Evolutionary conservation across 1,140 invertebrate species (phyloP).

Genomic region (Listronotus oregonensis): DNA sequence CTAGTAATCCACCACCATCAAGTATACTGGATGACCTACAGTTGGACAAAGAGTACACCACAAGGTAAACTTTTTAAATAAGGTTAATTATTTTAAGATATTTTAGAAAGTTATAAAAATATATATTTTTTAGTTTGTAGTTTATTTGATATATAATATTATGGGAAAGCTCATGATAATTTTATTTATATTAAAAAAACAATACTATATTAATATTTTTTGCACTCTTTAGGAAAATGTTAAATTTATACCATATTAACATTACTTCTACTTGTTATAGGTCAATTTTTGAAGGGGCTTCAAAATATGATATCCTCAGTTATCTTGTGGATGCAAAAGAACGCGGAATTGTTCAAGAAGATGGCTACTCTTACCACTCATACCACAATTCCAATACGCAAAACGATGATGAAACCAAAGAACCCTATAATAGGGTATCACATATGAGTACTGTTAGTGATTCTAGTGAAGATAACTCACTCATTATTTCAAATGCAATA

Average conservation of each 20-base stretch:
- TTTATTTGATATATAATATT: no score
- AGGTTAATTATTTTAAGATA: constrained; percentile 27
- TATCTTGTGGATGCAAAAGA: constrained; percentile 85
- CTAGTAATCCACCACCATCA: constrained; percentile 72
- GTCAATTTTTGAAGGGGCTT: constrained; percentile 82
- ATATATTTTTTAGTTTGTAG: constrained; percentile 4
- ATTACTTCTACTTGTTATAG: constrained; percentile 47
- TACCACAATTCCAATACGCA: constrained; percentile 58
- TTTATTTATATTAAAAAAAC: no score
- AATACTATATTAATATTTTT: no score
- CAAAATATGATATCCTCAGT: constrained; percentile 86
- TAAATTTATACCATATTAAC: no score
- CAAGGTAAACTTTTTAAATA: constrained; percentile 47
- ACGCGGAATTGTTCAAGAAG: constrained; percentile 68
- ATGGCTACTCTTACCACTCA: constrained; percentile 64
- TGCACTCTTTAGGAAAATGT: no score
- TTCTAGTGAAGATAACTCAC: constrained; percentile 71
- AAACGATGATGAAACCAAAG: constrained; percentile 63
- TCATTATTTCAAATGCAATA: constrained; percentile 59
- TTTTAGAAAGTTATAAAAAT: constrained; percentile 25
- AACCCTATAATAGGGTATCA: constrained; percentile 58
- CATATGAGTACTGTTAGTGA: constrained; percentile 68
- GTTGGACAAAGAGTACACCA: constrained; percentile 63
- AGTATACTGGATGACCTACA: constrained; percentile 63
- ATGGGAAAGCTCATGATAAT: no score